A percentile compares a stretch with the other conserved stretches of the same genome.
Conservation (phyloP, 2,888 invertebrate species). For the Caenorhabditis doughertyi region DNA sequence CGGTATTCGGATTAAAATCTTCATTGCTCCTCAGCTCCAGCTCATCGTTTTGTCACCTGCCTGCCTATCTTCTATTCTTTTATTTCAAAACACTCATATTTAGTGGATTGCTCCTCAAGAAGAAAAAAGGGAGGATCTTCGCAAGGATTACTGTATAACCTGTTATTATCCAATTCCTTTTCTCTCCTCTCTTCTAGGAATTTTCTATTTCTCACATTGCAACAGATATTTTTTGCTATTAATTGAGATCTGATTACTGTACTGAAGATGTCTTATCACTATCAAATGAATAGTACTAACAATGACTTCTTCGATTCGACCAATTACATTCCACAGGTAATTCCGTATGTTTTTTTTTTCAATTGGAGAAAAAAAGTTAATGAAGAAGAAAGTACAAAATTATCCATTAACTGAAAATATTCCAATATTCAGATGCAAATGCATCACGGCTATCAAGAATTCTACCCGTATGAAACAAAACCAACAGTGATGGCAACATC, state of each 20-base stretch:
- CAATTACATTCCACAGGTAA: conserved; percentile 58
- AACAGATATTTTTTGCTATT: not conserved
- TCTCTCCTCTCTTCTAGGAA: not conserved
- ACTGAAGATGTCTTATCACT: conserved; percentile 55
- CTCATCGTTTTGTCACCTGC: conserved; percentile 17
- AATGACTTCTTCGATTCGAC: conserved; percentile 56
- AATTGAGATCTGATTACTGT: not conserved
- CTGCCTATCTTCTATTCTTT: not conserved
- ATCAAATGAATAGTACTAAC: conserved; percentile 36
- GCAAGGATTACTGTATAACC: conserved; percentile 50
- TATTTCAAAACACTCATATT: conserved; percentile 8
- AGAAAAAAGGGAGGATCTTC: conserved; percentile 17
- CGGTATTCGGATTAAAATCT: conserved; percentile 48
- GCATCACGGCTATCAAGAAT: conserved; percentile 59
- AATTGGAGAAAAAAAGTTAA: not conserved
- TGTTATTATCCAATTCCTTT: conserved; percentile 20
- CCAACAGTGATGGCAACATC: conserved; percentile 31
- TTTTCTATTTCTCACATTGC: not conserved
- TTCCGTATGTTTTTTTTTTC: not conserved
- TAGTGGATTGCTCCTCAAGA: conserved; percentile 3
- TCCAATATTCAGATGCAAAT: conserved; percentile 56
- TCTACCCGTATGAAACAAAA: conserved; percentile 29
- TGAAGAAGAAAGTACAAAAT: not conserved
- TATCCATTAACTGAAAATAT: too few relatives aligned
- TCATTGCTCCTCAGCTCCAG: not conserved